Evolutionary conservation across 1,140 invertebrate genomes (phyloP).

Genomic region (Planococcus citri): DNA sequence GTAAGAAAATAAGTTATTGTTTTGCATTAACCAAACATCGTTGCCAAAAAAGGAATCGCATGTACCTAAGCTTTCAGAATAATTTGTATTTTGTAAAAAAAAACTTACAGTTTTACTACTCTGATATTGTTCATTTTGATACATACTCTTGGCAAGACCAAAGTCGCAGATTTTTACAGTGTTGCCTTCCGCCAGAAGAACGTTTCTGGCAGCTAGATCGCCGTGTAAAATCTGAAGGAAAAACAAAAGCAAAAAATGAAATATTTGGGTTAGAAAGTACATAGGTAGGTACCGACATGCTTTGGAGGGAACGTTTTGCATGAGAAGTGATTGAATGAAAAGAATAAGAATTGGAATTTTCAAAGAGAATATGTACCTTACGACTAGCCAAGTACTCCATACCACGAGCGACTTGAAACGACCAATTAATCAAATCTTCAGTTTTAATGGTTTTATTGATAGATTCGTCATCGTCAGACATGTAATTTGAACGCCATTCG

Average conservation of each 20-base stretch:
- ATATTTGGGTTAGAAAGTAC: too few species aligned
- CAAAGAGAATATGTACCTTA: too few species aligned
- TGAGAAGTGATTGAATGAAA: too few species aligned
- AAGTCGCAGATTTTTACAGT: conserved; percentile 57
- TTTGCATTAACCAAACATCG: too few species aligned
- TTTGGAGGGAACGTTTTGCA: too few species aligned
- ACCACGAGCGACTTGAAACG: conserved; percentile 84
- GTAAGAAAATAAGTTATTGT: conserved; percentile 79
- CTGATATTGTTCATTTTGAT: conserved; percentile 48
- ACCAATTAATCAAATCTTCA: conserved; percentile 75
- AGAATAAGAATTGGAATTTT: too few species aligned
- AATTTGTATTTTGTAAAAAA: too few species aligned
- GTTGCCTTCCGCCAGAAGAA: conserved; percentile 48
- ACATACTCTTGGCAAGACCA: conserved; percentile 50
- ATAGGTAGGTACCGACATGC: too few species aligned
- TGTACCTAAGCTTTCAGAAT: too few species aligned
- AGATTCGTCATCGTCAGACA: conserved; percentile 22
- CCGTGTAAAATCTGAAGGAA: conserved; percentile 48
- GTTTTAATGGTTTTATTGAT: conserved; percentile 43
- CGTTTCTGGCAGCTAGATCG: conserved; percentile 57
- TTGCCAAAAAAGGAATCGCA: too few species aligned
- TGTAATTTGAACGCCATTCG: conserved; percentile 29
- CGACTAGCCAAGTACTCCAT: conserved; percentile 87
- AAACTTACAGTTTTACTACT: conserved; percentile 46
- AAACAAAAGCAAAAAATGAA: too few species aligned